A percentile compares a stretch with the other conserved stretches of the same genome.
Conservation (phyloP, 2,888 invertebrate genomes). For the Thera obeliscata region DNA sequence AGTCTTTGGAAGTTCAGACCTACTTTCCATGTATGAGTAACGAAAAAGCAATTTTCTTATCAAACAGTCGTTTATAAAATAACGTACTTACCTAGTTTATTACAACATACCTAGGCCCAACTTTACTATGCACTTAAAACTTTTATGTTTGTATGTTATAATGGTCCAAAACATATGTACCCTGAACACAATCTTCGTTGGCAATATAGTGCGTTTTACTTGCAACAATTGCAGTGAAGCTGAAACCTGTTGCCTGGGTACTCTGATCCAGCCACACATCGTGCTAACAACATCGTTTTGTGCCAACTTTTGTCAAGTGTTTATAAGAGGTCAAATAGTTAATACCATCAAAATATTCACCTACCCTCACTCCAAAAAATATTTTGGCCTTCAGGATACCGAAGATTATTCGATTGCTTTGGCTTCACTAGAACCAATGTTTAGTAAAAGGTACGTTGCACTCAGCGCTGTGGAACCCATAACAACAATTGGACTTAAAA, state of each 20-base stretch:
- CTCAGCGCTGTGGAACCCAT: constrained; percentile 50
- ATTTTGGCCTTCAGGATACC: neutral
- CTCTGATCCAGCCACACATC: constrained; percentile 52
- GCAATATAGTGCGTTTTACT: constrained; percentile 50
- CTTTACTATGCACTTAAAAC: constrained; percentile 18
- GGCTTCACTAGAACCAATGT: constrained; percentile 4
- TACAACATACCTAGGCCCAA: neutral
- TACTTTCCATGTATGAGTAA: too few relatives aligned
- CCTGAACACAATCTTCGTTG: constrained; percentile 41
- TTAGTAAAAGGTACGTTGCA: constrained; percentile 33
- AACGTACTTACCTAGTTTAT: constrained; percentile 13
- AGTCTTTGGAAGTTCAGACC: too few relatives aligned
- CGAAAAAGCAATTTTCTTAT: neutral
- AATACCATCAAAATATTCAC: constrained; percentile 39
- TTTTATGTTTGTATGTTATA: constrained; percentile 14
- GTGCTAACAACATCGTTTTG: constrained; percentile 60
- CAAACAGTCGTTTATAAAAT: neutral
- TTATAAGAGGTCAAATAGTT: constrained; percentile 25
- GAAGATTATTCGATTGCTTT: constrained; percentile 17
- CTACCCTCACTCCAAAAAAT: constrained; percentile 34
- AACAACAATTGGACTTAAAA: constrained; percentile 50
- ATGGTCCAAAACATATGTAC: constrained; percentile 22
- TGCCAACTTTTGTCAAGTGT: constrained; percentile 55
- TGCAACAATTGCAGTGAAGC: constrained; percentile 46
- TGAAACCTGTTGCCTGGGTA: constrained; percentile 57